A percentile compares a stretch with the other conserved stretches of the same genome.
Conservation (phyloP, 2,888 invertebrate genomes). For the Tiliacea citrago region DNA sequence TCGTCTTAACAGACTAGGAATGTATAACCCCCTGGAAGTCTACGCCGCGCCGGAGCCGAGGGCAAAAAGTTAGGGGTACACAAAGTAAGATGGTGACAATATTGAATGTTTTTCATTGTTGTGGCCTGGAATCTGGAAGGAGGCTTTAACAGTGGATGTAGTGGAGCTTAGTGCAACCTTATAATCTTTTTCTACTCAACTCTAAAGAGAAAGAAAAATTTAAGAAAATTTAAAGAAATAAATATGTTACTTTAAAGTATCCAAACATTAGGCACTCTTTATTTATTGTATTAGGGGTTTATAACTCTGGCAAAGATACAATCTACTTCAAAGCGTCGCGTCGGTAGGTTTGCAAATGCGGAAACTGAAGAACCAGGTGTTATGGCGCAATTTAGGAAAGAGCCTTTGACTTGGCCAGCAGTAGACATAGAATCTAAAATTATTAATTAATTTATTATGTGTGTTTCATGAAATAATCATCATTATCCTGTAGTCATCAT, state of each 20-base stretch:
- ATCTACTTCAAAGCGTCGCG: not conserved
- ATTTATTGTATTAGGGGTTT: no score
- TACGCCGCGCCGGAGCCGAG: slow-evolving; percentile 7
- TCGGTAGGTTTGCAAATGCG: not conserved
- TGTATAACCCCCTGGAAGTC: slow-evolving; percentile 43
- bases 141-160: not conserved
- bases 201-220: not conserved
- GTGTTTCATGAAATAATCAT: not conserved
- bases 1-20: slow-evolving; percentile 49
- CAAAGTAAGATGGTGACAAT: slow-evolving; percentile 14
- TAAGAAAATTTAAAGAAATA: not conserved
- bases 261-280: not conserved
- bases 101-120: slow-evolving; percentile 8
- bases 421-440: not conserved
- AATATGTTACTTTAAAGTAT: not conserved
- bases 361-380: not conserved
- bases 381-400: not conserved
- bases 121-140: slow-evolving; percentile 1
- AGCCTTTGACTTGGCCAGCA: not conserved
- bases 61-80: slow-evolving; percentile 8
- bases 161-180: not conserved
- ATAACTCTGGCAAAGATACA: not conserved
- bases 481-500: no score
- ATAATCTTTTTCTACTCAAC: not conserved
- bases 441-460: not conserved